A percentile compares a stretch with the other conserved stretches of the same genome.
phyloP scores from a whole-genome alignment of 2,113 vertebrate genomes.

The Rana temporaria region DNA sequence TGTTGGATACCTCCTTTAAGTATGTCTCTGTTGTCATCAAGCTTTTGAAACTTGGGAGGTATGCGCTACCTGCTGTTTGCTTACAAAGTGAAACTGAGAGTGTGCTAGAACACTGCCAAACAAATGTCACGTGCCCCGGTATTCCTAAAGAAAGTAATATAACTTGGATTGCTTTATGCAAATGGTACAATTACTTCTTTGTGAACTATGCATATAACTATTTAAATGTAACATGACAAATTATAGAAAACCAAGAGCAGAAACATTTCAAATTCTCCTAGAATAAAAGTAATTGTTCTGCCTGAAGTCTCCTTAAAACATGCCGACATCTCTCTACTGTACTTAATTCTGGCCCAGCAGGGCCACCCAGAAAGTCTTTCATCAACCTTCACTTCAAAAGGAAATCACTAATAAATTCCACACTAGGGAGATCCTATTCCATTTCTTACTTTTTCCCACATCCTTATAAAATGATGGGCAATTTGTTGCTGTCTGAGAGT shows the following conservation, averaged over 20 bases:
- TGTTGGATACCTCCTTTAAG: no score
- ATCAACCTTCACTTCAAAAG: neutral
- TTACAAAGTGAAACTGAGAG: no score
- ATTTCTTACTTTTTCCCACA: neutral
- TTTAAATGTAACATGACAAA: neutral
- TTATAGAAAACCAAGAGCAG: neutral
- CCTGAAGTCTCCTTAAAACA: neutral
- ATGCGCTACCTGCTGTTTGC: no score
- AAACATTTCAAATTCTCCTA: neutral
- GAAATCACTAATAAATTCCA: constrained; percentile 8
- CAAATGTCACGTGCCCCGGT: no score
- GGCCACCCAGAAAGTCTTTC: constrained; percentile 6
- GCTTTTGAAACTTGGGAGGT: no score
- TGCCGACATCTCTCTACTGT: neutral
- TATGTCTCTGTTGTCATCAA: no score
- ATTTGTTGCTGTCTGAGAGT: neutral
- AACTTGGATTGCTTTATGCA: no score
- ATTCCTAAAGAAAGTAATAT: no score
- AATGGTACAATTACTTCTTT: no score
- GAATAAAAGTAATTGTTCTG: neutral
- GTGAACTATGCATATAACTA: neutral
- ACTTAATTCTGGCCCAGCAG: neutral
- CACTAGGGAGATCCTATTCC: neutral
- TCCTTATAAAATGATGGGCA: constrained; percentile 3
- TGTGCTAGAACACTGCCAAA: no score